Evolutionary conservation across 2,888 invertebrate genomes (phyloP).

Genomic region (Lapara coniferarum): DNA sequence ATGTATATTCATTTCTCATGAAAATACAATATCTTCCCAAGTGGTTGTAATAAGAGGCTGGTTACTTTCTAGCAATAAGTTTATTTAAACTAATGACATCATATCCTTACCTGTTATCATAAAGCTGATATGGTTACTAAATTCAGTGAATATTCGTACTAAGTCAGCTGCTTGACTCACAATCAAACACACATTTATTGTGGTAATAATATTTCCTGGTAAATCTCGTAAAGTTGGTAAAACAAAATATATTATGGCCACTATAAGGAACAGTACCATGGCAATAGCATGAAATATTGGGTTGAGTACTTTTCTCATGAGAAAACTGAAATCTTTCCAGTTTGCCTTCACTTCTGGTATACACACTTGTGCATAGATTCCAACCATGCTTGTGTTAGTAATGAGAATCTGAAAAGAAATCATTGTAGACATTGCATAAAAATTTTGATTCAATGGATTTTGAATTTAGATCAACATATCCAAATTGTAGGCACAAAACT

Average conservation of each 20-base stretch:
- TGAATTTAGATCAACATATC: too few species aligned
- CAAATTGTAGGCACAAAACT: too few species aligned
- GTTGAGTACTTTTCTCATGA: slow-evolving; percentile 89
- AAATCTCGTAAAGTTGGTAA: slow-evolving; percentile 92
- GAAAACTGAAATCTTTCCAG: slow-evolving; percentile 89
- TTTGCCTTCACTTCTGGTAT: slow-evolving; percentile 87
- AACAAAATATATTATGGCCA: slow-evolving; percentile 92
- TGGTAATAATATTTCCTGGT: slow-evolving; percentile 93
- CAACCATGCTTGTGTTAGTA: slow-evolving; percentile 79
- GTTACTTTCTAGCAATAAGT: too few species aligned
- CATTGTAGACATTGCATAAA: too few species aligned
- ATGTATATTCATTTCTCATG: too few species aligned
- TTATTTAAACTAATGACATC: not conserved
- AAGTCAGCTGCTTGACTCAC: slow-evolving; percentile 90
- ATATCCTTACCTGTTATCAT: slow-evolving; percentile 87
- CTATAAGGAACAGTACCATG: slow-evolving; percentile 87
- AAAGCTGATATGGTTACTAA: slow-evolving; percentile 91
- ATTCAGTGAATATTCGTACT: slow-evolving; percentile 91
- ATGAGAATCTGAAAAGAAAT: slow-evolving; percentile 73
- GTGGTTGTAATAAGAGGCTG: too few species aligned
- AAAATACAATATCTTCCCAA: too few species aligned
- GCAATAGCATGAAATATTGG: slow-evolving; percentile 90
- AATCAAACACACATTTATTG: slow-evolving; percentile 90
- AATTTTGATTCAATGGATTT: too few species aligned
- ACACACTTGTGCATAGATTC: slow-evolving; percentile 89